A percentile compares a stretch with the other conserved stretches of the same genome.
Conservation (phyloP, 2,797 vertebrate species). For the Notolabrus celidotus region DNA sequence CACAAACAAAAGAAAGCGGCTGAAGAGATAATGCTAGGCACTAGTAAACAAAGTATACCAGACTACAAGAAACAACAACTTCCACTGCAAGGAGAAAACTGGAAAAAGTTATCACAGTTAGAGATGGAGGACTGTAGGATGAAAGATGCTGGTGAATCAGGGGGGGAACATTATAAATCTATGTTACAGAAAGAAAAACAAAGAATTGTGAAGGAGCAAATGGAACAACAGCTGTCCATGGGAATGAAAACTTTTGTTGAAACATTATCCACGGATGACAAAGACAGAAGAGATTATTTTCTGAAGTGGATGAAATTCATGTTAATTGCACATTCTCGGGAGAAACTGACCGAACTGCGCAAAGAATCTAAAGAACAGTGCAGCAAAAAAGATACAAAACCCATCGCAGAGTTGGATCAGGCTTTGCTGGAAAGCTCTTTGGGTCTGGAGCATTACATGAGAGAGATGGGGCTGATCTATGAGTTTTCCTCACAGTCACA, state of each 20-base stretch:
- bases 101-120: constrained; percentile 45
- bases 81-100: constrained; percentile 47
- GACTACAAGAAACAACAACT: constrained; percentile 49
- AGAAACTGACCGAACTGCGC: constrained; percentile 12
- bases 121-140: constrained; percentile 43
- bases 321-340: background rate
- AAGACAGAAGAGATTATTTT: constrained; percentile 37
- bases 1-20: constrained; percentile 1
- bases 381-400: background rate
- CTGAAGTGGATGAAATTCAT: constrained; percentile 48
- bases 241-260: constrained; percentile 29
- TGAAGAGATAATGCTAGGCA: constrained; percentile 1
- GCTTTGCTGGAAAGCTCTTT: constrained; percentile 38
- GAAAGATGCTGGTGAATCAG: accelerated
- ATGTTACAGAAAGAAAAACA: constrained; percentile 3
- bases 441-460: constrained; percentile 64
- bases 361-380: constrained; percentile 1
- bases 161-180: constrained; percentile 11
- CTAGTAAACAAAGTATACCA: background rate
- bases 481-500: constrained; percentile 17
- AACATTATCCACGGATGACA: background rate
- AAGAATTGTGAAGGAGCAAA: constrained; percentile 42
- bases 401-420: constrained; percentile 13
- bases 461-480: constrained; percentile 62
- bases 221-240: background rate